These are phyloP conservation scores for Corythornis cristatus DNA, from an alignment of 2,113 vertebrate genomes.

Conservation along the genomic window DNA sequence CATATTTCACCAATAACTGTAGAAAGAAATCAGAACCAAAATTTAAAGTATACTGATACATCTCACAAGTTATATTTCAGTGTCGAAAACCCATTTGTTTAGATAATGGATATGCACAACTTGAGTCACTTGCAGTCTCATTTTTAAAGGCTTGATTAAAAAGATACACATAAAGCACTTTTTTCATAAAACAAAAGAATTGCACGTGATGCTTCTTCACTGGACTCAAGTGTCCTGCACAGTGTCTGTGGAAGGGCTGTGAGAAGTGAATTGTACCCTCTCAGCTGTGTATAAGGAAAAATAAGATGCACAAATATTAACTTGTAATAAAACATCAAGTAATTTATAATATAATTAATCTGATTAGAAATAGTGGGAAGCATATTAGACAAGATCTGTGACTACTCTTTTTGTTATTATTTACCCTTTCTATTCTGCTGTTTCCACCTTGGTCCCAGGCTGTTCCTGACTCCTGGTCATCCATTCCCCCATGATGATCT, in stretches of 20 bases:
- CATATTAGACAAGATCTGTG: neutral
- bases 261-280: neutral
- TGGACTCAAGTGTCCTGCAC: neutral
- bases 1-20: neutral
- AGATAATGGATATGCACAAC: neutral
- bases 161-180: neutral
- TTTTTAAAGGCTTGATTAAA: neutral
- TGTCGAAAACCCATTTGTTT: neutral
- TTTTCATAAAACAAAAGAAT: neutral
- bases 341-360: neutral
- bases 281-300: neutral
- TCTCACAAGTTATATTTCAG: neutral
- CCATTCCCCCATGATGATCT: neutral
- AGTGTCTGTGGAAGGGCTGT: neutral
- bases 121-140: neutral
- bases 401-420: neutral
- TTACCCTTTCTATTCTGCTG: neutral
- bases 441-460: neutral
- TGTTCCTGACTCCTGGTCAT: neutral
- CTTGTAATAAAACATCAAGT: neutral
- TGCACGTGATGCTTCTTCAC: neutral
- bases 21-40: neutral
- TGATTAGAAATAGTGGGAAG: neutral
- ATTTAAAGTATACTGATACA: neutral
- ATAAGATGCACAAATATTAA: neutral